Base-by-base conservation (phyloP, 2,797 vertebrate genomes). In the Linurgus olivaceus region DNA sequence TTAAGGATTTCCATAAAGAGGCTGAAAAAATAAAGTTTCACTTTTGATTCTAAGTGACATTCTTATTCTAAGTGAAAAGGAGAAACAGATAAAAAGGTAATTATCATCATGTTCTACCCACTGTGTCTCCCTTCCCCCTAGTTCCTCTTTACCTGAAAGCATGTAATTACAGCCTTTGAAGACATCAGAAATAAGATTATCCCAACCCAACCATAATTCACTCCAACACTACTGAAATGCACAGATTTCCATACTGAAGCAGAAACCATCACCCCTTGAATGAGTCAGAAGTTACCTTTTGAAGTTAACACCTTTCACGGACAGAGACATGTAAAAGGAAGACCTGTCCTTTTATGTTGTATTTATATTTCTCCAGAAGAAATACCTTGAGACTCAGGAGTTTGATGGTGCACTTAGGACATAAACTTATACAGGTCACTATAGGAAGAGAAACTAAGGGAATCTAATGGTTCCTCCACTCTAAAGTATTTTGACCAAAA, bases 1-100 rank as follows among this genome's bases (percentile, higher is more conserved):
- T 98, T 99, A 90, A 99, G 98, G 94, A 99, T 99, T 98, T 99
- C 99, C 98, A 99, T 98, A 93, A 99, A 99, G 29, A 99, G 98
- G 33, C 99, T 99, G 90, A 72, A 96, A 96, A 97, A 86, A 80
- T 19, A 80, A 67, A 70, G 58, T 82, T 96, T 62, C 6, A 2
- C 2, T 71, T 89, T 37, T 35, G 9, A 70, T 61, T 84, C 11
- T 37, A 81, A 45, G 13, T 40, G 9, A 51, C 17, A 14, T 57
- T 65, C 88, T 78, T 38, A 20, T 51, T 52, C 3, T 18, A 77
- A 77, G 9, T 50, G 29, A 83, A 66, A 91, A 88, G 4, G 19
- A 77, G 25, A 65, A 4, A 74, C 1, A 26, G 28, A 3, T 37
- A 23, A 71, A 87, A 31, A 77, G 19, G 7, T 28, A 45, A 59